Base-by-base conservation (phyloP, 53 echinoderm and acorn worm genomes). In the Holothuria leucospilota region DNA sequence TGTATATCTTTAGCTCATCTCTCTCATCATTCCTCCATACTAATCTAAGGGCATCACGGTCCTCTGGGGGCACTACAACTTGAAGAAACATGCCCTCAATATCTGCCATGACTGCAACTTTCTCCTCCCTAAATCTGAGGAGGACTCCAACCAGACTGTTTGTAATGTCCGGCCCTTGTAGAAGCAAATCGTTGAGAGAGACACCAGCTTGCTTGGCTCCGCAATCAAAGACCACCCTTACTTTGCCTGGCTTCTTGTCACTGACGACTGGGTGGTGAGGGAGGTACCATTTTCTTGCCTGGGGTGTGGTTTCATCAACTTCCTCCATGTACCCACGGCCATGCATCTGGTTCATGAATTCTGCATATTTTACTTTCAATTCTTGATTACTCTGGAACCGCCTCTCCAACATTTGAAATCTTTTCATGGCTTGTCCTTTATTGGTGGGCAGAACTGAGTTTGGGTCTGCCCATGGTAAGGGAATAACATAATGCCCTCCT, bases 331-430 rank as follows among this genome's bases (percentile, higher is more conserved):
- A 85, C 2, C 71, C 29, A 39, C 46, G 7, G 21, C n/a, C 71
- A 11, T 29, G 15, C 86, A 86, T 86, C n/a, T n/a, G n/a, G n/a
- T n/a, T n/a, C n/a, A n/a, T n/a, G n/a, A n/a, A n/a, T n/a, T n/a
- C n/a, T n/a, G 60, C 59, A 20, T 86, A 86, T 39, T 75, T 75
- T 12, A 46, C 89, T 71, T 95, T 95, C 15, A 97, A 62, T 71
- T 97, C 98, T 7, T 93, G 95, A 68, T 97, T 95, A 53, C 91
- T 95, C 16, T 25, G 39, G 29, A 86, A 86, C 26, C 85, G 0
- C 13, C 51, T 80, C 21, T 80, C 81, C 24, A 81, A 59, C 26
- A 81, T 27, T 16, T 59, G 38, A 20, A 34, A 51, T 9, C 53
- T 4, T 34, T 20, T 53, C 30, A 26, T 80, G 53, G 39, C 58